Percentiles rank a stretch among this genome's conserved stretches.
phyloP scores from a whole-genome alignment of 2,888 invertebrate species.

The Caenorhabditis sulstoni region DNA sequence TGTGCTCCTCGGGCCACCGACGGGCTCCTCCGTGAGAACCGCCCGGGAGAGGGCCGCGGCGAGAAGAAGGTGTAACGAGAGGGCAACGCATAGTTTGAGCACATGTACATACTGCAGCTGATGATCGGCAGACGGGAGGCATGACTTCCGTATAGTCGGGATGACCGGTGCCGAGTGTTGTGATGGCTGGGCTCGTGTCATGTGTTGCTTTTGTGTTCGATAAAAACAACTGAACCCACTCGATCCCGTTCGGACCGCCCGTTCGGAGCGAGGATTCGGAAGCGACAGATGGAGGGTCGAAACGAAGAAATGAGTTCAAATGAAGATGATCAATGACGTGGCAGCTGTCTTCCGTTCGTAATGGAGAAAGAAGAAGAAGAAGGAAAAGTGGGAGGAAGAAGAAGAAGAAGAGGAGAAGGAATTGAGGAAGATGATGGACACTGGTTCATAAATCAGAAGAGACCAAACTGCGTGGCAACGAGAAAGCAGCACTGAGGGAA shows the following conservation, averaged over 20 bases:
- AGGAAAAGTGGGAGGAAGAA: conserved; percentile 1
- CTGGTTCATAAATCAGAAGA: conserved; percentile 25
- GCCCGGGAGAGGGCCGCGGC: conserved; percentile 2
- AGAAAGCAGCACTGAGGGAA: conserved; percentile 2
- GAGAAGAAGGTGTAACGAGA: conserved; percentile 9
- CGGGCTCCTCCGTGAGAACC: conserved; percentile 27
- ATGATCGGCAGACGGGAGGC: neutral
- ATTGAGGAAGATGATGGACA: neutral
- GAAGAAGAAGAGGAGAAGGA: neutral
- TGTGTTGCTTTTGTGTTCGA: conserved; percentile 25
- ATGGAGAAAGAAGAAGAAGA: neutral
- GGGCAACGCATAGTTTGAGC: conserved; percentile 14
- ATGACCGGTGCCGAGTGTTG: conserved; percentile 17
- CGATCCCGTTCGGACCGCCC: conserved; percentile 2
- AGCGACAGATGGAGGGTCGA: neutral
- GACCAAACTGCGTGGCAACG: conserved; percentile 16
- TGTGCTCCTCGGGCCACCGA: conserved; percentile 10
- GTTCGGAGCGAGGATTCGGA: neutral
- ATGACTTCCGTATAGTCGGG: conserved; percentile 19
- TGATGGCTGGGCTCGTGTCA: conserved; percentile 15
- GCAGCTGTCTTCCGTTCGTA: conserved; percentile 20
- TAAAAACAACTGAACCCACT: conserved; percentile 16
- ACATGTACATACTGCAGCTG: conserved; percentile 24
- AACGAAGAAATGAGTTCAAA: neutral
- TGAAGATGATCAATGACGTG: conserved; percentile 19